Base-by-base conservation (phyloP, 2,888 invertebrate genomes). In the Apotomis capreana region DNA sequence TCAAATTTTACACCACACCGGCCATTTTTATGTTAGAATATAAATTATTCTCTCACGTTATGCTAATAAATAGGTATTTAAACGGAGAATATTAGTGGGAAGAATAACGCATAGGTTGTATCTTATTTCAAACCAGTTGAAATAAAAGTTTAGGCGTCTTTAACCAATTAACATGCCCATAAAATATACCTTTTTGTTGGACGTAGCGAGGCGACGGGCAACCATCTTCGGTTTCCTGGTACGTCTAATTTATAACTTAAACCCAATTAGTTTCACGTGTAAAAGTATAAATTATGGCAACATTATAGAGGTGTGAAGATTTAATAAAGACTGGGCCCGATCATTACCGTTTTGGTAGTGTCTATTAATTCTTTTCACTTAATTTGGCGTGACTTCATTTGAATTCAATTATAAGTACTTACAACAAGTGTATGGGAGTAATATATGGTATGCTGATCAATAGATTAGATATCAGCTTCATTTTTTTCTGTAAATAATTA, bases 201-300 rank as follows among this genome's bases (percentile, higher is more conserved):
- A 75, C 78, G 76, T 73, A 70, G 69, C 26, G 74, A 69, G 70
- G 72, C 69, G 76, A 80, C 76, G 75, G 40, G 74, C 78, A 77
- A 70, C 77, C 62, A 74, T 78, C 72, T 78, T 74, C 73, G 80
- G 83, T 86, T 82, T 87, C 82, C 77, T 76, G 79, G 64, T 70
- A 54, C 87, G 86, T 87, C 87, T 78, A 86, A 87, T 87, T 85
- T 87, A 87, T 85, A 85, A 86, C 87, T 84, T 86, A 87, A 84
- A 76, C 78, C 81, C 84, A 86, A 87, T 86, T 85, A 84, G 78
- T 69, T 79, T 73, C 74, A 74, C 77, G 73, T 81, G 80, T 84
- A 77, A 75, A 78, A 79, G 77, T 76, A 83, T 87, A 86, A 87
- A 87, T 87, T 82, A 85, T 80, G 77, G 79, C 78, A 78, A 81